Evolutionary conservation across 2,888 invertebrate genomes (phyloP).

Genomic region (Thera obeliscata): DNA sequence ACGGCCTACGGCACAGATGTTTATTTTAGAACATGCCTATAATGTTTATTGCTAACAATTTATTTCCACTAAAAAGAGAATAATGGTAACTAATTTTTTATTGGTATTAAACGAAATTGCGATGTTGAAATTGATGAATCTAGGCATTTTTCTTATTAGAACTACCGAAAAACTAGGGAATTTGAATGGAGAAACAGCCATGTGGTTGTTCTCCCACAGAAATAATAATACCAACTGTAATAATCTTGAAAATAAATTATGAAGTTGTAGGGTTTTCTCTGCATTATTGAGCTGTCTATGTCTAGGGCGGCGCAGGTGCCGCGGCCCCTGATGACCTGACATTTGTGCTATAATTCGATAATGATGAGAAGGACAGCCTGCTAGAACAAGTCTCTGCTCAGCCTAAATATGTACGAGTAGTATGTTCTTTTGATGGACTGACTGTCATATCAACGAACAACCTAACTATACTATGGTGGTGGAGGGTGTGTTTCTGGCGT

Average conservation of each 20-base stretch:
- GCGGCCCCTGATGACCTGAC: constrained; percentile 36
- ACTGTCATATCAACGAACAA: neutral
- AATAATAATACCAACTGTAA: too few relatives aligned
- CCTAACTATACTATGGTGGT: neutral
- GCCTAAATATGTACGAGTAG: neutral
- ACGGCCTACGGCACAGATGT: too few relatives aligned
- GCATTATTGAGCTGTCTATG: constrained; percentile 35
- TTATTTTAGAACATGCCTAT: too few relatives aligned
- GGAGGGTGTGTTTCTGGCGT: neutral
- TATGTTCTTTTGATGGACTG: neutral
- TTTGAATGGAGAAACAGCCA: too few relatives aligned
- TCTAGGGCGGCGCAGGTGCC: constrained; percentile 10
- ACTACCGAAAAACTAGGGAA: too few relatives aligned
- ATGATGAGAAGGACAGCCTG: constrained; percentile 34
- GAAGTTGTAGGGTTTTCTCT: constrained; percentile 24
- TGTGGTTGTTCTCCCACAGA: too few relatives aligned
- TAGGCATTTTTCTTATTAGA: too few relatives aligned
- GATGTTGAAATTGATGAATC: too few relatives aligned
- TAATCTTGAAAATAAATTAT: constrained; percentile 47
- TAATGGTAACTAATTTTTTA: neutral
- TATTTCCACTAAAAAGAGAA: neutral
- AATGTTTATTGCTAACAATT: too few relatives aligned
- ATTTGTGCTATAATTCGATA: constrained; percentile 40
- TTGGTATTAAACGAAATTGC: too few relatives aligned
- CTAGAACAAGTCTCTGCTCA: neutral